Conservation (phyloP, 2,113 vertebrate genomes). For the Channa argus region DNA sequence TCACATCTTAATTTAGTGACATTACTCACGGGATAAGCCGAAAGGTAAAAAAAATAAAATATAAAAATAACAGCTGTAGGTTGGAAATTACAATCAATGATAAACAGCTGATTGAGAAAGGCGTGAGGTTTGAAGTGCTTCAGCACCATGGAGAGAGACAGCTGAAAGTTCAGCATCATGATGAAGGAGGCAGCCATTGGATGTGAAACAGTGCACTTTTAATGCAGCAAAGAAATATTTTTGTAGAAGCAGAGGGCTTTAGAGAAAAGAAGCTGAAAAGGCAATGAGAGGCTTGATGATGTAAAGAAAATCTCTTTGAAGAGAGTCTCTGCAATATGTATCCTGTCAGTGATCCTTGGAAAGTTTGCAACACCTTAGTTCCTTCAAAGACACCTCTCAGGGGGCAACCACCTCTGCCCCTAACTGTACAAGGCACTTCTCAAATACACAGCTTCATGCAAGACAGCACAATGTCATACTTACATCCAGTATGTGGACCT, state of each 20-base stretch:
- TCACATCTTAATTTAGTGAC: no score
- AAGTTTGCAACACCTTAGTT: slow-evolving; percentile 65
- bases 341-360: not conserved
- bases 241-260: slow-evolving; percentile 43
- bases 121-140: slow-evolving; percentile 1
- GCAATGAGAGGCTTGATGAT: slow-evolving; percentile 41
- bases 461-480: not conserved
- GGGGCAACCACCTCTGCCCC: slow-evolving; percentile 50
- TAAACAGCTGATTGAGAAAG: not conserved
- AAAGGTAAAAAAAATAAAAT: no score
- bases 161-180: slow-evolving; percentile 36
- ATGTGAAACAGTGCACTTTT: slow-evolving; percentile 14
- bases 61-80: not conserved
- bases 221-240: slow-evolving; percentile 17
- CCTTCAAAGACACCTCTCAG: slow-evolving; percentile 64
- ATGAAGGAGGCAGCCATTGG: slow-evolving; percentile 21
- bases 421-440: slow-evolving; percentile 26
- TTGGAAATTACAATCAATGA: not conserved
- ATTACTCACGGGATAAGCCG: no score
- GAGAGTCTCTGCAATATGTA: slow-evolving; percentile 21
- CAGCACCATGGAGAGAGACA: slow-evolving; percentile 14
- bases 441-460: slow-evolving; percentile 13
- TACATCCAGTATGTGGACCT: not conserved
- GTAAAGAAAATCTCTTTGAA: slow-evolving; percentile 75
- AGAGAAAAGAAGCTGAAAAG: slow-evolving; percentile 40